phyloP scores from a whole-genome alignment of 2,113 vertebrate genomes.

The Camelus dromedarius region DNA sequence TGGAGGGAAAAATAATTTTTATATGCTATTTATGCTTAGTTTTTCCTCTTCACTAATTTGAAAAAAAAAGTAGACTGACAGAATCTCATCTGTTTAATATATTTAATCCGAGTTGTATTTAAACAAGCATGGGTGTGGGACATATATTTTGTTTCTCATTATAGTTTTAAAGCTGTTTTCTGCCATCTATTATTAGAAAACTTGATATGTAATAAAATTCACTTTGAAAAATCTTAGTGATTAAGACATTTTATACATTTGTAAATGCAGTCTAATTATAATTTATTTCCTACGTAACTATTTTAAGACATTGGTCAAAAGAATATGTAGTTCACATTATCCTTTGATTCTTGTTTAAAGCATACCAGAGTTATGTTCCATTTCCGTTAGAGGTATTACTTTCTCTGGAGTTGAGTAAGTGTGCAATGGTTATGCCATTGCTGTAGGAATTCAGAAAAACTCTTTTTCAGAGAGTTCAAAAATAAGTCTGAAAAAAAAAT shows the following conservation, averaged over 20 bases:
- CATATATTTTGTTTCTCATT: constrained; percentile 47
- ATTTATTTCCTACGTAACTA: not conserved
- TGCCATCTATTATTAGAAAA: not conserved
- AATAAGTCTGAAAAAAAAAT: not conserved
- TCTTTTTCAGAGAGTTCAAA: not conserved
- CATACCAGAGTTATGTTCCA: not conserved
- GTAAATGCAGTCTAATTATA: constrained; percentile 6
- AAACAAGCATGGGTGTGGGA: not conserved
- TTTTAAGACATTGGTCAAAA: constrained; percentile 34
- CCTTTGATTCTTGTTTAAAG: constrained; percentile 32
- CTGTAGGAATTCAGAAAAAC: constrained; percentile 31
- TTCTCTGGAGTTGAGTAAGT: constrained; percentile 26
- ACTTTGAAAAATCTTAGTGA: not conserved
- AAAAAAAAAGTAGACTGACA: not conserved
- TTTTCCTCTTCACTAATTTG: constrained; percentile 36
- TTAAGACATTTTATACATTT: constrained; percentile 31
- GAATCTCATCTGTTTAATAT: not conserved
- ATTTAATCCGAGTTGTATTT: constrained; percentile 12
- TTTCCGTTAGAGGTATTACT: not conserved
- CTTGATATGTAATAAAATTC: constrained; percentile 31
- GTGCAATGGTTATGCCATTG: not conserved
- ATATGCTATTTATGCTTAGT: not conserved
- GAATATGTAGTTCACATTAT: not conserved
- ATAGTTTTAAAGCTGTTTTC: constrained; percentile 25
- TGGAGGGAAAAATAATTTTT: constrained; percentile 34